These are phyloP conservation scores for Triplophysa siluroides DNA, from an alignment of 2,113 vertebrate genomes.

Conservation along the genomic window DNA sequence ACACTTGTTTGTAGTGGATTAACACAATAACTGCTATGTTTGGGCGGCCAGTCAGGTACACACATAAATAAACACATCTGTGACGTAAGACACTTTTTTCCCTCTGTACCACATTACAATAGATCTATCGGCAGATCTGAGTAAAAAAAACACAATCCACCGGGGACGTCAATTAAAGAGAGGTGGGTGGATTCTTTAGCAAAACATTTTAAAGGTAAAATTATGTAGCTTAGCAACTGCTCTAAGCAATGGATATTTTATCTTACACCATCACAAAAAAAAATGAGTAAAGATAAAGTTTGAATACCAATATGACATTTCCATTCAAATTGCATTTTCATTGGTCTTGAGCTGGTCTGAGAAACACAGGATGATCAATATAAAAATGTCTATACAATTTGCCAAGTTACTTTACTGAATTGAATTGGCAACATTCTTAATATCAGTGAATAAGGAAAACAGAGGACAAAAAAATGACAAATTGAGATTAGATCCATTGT, in stretches of 20 bases:
- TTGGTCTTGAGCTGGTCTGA: no score
- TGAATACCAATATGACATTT: no score
- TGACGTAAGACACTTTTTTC: constrained; percentile 2
- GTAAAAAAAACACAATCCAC: background rate
- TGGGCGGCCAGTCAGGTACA: background rate
- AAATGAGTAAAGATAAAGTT: background rate
- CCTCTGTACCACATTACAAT: constrained; percentile 1
- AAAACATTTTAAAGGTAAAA: background rate
- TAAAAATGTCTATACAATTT: no score
- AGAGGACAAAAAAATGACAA: background rate
- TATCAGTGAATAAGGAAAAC: background rate
- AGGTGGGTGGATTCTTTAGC: background rate
- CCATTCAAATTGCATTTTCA: no score
- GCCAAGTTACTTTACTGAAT: no score
- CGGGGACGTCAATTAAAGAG: background rate
- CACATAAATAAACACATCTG: background rate
- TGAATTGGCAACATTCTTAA: no score
- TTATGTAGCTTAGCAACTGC: background rate
- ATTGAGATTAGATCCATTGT: background rate
- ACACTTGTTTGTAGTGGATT: constrained; percentile 20
- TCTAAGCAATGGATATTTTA: background rate
- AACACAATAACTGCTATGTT: constrained; percentile 11
- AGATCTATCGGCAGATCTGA: background rate
- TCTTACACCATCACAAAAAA: background rate
- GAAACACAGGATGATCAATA: no score